phyloP scores from a whole-genome alignment of 1,140 invertebrate genomes.

The Drosophila kikkawai region DNA sequence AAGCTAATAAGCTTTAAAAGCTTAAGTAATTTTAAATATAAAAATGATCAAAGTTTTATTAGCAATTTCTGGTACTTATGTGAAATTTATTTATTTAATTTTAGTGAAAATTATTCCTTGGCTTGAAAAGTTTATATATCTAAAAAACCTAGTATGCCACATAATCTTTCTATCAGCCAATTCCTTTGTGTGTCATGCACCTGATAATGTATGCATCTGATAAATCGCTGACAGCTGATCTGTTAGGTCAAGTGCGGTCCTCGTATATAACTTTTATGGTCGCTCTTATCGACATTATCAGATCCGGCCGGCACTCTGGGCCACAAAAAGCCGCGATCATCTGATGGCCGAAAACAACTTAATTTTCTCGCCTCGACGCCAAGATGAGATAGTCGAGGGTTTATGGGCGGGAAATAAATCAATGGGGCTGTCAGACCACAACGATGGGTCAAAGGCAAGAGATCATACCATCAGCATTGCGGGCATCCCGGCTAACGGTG shows the following conservation, averaged over 20 bases:
- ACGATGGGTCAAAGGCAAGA: conserved; percentile 74
- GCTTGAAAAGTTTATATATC: background rate
- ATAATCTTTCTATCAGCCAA: background rate
- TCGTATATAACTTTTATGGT: conserved; percentile 75
- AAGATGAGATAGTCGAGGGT: conserved; percentile 36
- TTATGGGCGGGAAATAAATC: conserved; percentile 74
- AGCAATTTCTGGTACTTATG: background rate
- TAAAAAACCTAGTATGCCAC: background rate
- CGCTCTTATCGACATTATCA: conserved; percentile 65
- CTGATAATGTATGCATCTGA: conserved; percentile 44
- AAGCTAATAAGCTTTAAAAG: background rate
- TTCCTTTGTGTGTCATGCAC: conserved; percentile 7
- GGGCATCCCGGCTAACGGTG: conserved; percentile 62
- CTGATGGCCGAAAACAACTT: conserved; percentile 64
- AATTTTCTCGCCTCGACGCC: conserved; percentile 75
- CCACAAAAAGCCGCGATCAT: conserved; percentile 11
- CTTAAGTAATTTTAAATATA: too few species aligned
- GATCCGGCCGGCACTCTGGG: conserved; percentile 41
- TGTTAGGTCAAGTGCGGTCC: conserved; percentile 58
- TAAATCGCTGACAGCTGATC: conserved; percentile 62
- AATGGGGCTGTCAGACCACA: conserved; percentile 50
- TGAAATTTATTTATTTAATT: too few species aligned
- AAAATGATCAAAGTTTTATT: too few species aligned
- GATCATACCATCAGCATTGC: conserved; percentile 43
- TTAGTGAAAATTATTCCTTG: background rate